Base-by-base conservation (phyloP, 2,888 invertebrate genomes). In the Timandra comae region DNA sequence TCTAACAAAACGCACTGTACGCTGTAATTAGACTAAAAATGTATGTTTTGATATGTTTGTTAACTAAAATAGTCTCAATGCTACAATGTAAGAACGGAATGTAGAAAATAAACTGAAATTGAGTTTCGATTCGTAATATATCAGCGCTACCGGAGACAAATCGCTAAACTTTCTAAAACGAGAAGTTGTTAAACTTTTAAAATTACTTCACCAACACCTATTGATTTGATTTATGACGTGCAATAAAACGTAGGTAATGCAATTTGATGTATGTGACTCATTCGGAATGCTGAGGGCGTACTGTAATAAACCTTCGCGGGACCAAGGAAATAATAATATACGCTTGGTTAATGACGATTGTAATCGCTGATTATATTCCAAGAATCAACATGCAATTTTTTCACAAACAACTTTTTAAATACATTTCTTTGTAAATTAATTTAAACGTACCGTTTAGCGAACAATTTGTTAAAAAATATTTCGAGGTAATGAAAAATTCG, bases 121-220 rank as follows among this genome's bases (percentile, higher is more conserved):
- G 11, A 37, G 33, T 34, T 34, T 20, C 29, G 35, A 38, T 33
- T 38, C 43, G 41, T 24, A 24, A 45, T 41, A 34, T 31, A 41
- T 46, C 46, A 42, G 40, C 43, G 33, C 36, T 35, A 46, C 54
- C 41, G 44, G 50, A 61, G 65, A 65, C 59, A 65, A 67, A 65
- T 69, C 51, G 58, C 47, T 41, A 46, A 74, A 70, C 58, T 75
- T 71, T 51, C 49, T 37, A 47, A 54, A 57, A 34, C 58, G 59
- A 63, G 63, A 64, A 67, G 58, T 71, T 69, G 66, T 60, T 58
- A 54, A 57, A 65, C 60, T 62, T 70, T 68, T 60, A 52, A 58
- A 60, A 70, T 71, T 61, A 63, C 63, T 67, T 65, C 42, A 47
- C 51, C 48, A 57, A 64, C 61, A 66, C 60, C 60, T 61, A 67